Conservation (phyloP, 2,797 vertebrate species). For the Neosilurus mollespiculum region DNA sequence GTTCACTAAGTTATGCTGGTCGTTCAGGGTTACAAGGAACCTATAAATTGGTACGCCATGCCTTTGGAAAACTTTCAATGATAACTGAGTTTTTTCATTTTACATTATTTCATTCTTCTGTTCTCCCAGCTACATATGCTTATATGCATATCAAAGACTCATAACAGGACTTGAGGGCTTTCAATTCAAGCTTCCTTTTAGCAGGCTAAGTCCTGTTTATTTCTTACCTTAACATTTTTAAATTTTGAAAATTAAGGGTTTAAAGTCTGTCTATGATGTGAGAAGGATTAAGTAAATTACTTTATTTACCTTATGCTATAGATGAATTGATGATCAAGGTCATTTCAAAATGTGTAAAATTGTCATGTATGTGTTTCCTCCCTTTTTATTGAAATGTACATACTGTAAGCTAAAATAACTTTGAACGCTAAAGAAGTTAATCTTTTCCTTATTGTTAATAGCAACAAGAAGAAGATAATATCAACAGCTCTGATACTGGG, state of each 20-base stretch:
- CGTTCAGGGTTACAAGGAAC: neutral
- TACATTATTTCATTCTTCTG: neutral
- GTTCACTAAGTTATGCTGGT: neutral
- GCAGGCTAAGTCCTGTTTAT: neutral
- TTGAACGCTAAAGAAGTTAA: too few species aligned
- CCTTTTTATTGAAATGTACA: neutral
- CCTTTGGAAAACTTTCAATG: neutral
- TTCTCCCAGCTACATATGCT: neutral
- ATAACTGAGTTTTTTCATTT: neutral
- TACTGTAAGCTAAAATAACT: neutral
- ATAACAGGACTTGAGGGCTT: neutral
- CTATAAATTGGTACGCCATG: neutral
- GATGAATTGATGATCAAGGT: neutral
- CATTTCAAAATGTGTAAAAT: neutral
- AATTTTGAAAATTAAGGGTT: neutral
- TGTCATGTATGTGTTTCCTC: neutral
- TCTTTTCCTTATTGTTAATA: neutral
- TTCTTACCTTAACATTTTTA: neutral
- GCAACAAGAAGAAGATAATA: neutral
- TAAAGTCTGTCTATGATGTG: neutral
- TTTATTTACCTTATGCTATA: neutral
- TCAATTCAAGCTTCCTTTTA: slow-evolving; percentile 12
- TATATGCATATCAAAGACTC: slow-evolving; percentile 12
- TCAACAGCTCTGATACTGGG: neutral
- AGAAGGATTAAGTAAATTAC: neutral